Conservation (phyloP, 23 tunicate species). For the Styela plicata region DNA sequence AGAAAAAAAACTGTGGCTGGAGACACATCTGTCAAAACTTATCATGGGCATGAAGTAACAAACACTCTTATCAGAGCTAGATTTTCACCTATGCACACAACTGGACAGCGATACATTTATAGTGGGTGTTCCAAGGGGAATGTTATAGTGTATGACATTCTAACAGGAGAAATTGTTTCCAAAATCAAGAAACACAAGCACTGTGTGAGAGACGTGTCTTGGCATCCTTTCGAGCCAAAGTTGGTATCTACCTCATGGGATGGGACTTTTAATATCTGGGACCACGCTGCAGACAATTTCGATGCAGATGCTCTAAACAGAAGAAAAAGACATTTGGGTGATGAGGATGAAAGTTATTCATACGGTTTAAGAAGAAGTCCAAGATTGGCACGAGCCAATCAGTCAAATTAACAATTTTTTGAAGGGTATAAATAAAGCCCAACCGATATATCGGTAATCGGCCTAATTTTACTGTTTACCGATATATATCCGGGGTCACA, state of each 20-base stretch:
- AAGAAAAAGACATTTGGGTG: constrained; percentile 3
- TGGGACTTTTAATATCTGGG: constrained; percentile 27
- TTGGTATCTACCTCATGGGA: constrained; percentile 65
- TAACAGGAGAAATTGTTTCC: constrained; percentile 67
- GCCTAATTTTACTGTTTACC: too few species aligned
- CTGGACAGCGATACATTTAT: constrained; percentile 72
- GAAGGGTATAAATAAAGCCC: too few species aligned
- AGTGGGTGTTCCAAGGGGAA: constrained; percentile 58
- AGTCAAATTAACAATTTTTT: too few species aligned
- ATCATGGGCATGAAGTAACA: constrained; percentile 49
- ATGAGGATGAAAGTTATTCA: not conserved
- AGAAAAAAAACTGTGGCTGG: constrained; percentile 46
- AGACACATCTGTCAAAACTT: constrained; percentile 56
- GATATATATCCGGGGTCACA: too few species aligned
- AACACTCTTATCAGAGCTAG: constrained; percentile 77
- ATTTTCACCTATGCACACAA: constrained; percentile 59
- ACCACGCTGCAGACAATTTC: not conserved
- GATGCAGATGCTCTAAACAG: not conserved
- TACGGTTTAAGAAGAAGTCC: not conserved
- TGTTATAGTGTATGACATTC: constrained; percentile 49
- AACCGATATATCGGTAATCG: too few species aligned
- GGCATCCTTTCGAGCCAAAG: constrained; percentile 68
- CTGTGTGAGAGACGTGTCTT: constrained; percentile 72
- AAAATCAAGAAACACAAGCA: constrained; percentile 28
- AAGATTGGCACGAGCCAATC: not conserved